Conservation (phyloP, 2,113 vertebrate species). For the Bubo blakistoni region DNA sequence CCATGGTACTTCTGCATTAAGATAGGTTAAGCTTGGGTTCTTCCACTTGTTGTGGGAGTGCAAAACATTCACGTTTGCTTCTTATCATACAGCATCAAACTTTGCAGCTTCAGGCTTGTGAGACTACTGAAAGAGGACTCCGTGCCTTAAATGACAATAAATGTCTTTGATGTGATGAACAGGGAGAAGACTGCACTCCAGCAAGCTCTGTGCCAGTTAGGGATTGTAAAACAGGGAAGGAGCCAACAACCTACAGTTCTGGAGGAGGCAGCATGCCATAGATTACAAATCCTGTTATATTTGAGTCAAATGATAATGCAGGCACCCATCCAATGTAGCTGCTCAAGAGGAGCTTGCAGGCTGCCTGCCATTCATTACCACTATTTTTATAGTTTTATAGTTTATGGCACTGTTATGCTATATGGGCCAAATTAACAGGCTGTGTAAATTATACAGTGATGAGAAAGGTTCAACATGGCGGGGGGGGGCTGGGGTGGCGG, state of each 20-base stretch:
- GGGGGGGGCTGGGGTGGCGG: too few relatives aligned
- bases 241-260: not conserved
- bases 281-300: not conserved
- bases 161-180: not conserved
- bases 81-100: slow-evolving; percentile 24
- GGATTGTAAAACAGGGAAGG: not conserved
- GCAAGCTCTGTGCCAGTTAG: not conserved
- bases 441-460: not conserved
- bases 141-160: not conserved
- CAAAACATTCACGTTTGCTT: not conserved
- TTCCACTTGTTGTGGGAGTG: not conserved
- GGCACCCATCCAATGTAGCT: not conserved
- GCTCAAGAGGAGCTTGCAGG: not conserved
- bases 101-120: not conserved
- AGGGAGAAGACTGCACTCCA: not conserved
- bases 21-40: not conserved
- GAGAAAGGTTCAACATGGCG: not conserved
- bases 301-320: not conserved
- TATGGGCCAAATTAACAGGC: not conserved
- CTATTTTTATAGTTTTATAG: not conserved
- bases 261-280: not conserved
- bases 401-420: not conserved
- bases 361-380: not conserved
- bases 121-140: slow-evolving; percentile 6
- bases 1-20: not conserved